Percentiles rank a stretch among this genome's conserved stretches.
phyloP scores from a whole-genome alignment of 2,888 invertebrate genomes.

The Epistrophe grossulariae region DNA sequence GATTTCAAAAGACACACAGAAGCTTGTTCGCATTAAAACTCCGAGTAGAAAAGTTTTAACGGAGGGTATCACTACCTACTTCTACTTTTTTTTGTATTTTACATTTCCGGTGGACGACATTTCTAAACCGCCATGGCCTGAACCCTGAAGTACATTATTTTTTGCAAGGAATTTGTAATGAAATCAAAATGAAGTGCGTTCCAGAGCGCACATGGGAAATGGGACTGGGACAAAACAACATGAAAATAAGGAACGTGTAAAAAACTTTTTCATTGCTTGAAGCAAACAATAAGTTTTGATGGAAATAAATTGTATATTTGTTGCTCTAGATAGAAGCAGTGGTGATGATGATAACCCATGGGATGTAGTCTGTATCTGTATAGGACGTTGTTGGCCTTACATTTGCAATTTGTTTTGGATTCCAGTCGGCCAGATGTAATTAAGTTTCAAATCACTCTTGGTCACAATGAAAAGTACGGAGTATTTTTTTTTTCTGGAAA shows the following conservation, averaged over 20 bases:
- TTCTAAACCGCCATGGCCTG: constrained; percentile 35
- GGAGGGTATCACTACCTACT: neutral
- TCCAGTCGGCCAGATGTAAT: constrained; percentile 43
- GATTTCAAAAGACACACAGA: constrained; percentile 43
- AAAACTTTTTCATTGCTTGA: constrained; percentile 56
- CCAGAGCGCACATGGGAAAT: constrained; percentile 27
- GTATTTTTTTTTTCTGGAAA: neutral
- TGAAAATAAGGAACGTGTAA: constrained; percentile 5
- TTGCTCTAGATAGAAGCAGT: constrained; percentile 16
- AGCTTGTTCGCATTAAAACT: constrained; percentile 47
- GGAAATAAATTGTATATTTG: constrained; percentile 61
- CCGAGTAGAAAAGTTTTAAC: constrained; percentile 57
- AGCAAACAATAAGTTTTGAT: constrained; percentile 69
- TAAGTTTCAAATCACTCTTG: constrained; percentile 44
- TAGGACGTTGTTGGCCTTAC: neutral
- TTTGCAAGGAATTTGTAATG: constrained; percentile 57
- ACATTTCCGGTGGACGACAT: constrained; percentile 7
- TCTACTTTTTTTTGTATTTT: constrained; percentile 11
- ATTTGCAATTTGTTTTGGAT: constrained; percentile 19
- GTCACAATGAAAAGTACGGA: neutral
- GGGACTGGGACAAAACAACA: neutral
- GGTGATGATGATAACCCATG: constrained; percentile 14
- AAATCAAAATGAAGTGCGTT: constrained; percentile 65
- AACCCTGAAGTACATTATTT: constrained; percentile 50
- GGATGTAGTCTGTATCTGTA: neutral